Percentiles rank a stretch among this genome's conserved stretches.
Evolutionary conservation across 2,113 vertebrate species (phyloP).

Genomic region (Hiodon tergisus): DNA sequence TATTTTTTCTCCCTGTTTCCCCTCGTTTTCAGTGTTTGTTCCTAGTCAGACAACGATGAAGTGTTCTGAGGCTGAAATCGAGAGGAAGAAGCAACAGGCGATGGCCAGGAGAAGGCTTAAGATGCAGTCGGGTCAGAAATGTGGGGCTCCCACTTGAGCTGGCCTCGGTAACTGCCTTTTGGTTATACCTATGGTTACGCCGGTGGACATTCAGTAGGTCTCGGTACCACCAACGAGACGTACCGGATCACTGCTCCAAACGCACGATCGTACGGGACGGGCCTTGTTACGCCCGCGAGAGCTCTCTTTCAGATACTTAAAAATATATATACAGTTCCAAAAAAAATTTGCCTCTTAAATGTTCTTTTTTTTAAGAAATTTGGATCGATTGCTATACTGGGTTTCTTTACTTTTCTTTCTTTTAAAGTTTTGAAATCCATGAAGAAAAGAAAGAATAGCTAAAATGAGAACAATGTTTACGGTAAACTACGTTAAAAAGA

Average conservation of each 20-base stretch:
- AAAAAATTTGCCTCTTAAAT: not conserved
- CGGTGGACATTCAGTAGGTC: not conserved
- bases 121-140: conserved; percentile 51
- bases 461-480: too few species aligned
- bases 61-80: conserved; percentile 83
- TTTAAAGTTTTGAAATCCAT: too few species aligned
- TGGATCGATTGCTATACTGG: too few species aligned
- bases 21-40: conserved; percentile 47
- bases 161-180: not conserved
- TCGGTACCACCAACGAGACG: not conserved
- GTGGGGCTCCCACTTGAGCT: conserved; percentile 42
- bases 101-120: conserved; percentile 71
- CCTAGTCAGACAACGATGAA: conserved; percentile 49
- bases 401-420: too few species aligned
- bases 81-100: conserved; percentile 85
- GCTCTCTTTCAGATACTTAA: too few species aligned
- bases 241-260: not conserved
- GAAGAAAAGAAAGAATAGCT: too few species aligned
- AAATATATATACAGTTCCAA: too few species aligned
- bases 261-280: not conserved
- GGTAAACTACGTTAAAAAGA: too few species aligned
- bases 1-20: conserved; percentile 11
- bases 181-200: not conserved
- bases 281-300: not conserved
- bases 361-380: not conserved